These are phyloP conservation scores for Lutjanus campechanus DNA, from an alignment of 2,797 vertebrate genomes.

Conservation along the genomic window DNA sequence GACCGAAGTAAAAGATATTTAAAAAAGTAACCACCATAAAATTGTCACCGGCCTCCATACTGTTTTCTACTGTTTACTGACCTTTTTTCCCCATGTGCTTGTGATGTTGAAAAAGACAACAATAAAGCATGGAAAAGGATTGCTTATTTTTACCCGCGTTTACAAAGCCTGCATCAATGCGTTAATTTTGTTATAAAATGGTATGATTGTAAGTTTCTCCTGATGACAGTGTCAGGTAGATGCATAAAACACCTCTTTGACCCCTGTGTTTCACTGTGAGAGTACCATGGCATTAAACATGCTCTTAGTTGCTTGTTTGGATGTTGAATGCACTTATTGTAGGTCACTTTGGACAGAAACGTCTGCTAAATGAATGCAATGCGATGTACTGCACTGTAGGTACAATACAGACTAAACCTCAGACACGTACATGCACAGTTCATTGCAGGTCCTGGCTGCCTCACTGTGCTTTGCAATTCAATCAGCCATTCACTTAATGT, in stretches of 20 bases:
- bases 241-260: background rate
- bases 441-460: conserved; percentile 28
- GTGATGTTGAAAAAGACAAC: no score
- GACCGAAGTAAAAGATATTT: no score
- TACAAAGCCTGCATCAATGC: no score
- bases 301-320: conserved; percentile 17
- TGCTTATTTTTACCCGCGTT: no score
- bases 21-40: no score
- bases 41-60: no score
- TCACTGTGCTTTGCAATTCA: conserved; percentile 52
- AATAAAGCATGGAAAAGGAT: no score
- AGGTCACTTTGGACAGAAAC: conserved; percentile 14
- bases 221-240: background rate
- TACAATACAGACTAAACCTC: conserved; percentile 11
- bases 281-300: background rate
- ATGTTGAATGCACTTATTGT: background rate
- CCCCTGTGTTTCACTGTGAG: background rate
- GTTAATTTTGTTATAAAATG: no score
- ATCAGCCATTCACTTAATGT: conserved; percentile 61
- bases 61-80: no score
- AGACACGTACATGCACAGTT: conserved; percentile 7
- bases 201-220: background rate
- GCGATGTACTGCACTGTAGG: background rate
- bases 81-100: no score
- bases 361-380: conserved; percentile 21